phyloP scores from a whole-genome alignment of 2,113 vertebrate genomes.

The Capra hircus region DNA sequence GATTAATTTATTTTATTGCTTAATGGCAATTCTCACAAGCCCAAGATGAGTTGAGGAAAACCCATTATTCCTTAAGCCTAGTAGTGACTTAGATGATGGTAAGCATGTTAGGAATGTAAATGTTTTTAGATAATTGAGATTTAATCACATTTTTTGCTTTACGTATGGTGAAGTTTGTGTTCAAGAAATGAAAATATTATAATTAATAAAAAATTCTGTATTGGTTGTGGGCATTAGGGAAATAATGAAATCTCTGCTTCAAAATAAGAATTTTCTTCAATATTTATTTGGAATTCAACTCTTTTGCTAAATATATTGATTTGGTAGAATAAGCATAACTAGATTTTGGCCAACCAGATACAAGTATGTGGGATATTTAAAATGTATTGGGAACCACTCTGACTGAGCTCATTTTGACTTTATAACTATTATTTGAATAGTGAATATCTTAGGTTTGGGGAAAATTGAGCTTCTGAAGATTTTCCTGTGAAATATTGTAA shows the following conservation, averaged over 20 bases:
- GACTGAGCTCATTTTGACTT: neutral
- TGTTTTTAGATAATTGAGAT: neutral
- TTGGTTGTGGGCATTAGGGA: neutral
- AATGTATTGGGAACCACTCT: neutral
- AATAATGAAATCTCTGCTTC: neutral
- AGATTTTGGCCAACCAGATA: neutral
- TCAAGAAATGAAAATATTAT: neutral
- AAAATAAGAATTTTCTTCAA: neutral
- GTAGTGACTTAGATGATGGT: neutral
- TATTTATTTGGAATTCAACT: neutral
- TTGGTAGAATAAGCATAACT: neutral
- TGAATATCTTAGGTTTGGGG: neutral
- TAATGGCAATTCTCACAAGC: neutral
- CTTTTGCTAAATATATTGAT: neutral
- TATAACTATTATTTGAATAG: neutral
- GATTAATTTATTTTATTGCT: neutral
- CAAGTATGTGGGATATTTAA: neutral
- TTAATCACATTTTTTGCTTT: neutral
- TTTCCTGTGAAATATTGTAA: slow-evolving; percentile 6
- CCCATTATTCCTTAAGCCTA: neutral
- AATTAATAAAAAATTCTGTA: neutral
- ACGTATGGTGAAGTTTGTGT: neutral
- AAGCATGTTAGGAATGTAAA: neutral
- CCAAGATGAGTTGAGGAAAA: neutral
- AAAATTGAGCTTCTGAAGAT: neutral